A percentile compares a stretch with the other conserved stretches of the same genome.
These are phyloP conservation scores for Nephrotoma guestfalica DNA, from an alignment of 2,888 invertebrate genomes.

Conservation along the genomic window DNA sequence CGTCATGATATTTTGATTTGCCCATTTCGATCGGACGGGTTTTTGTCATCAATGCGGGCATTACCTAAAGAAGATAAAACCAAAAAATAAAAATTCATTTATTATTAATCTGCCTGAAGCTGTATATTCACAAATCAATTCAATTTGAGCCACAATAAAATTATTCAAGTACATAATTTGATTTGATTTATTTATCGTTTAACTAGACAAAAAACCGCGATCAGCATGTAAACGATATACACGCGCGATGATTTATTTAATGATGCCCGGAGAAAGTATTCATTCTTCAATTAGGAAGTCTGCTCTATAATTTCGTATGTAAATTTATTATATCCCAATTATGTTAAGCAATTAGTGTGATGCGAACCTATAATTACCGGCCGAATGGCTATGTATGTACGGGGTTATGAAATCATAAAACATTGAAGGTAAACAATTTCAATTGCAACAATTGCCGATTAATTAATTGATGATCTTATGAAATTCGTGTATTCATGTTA, in stretches of 20 bases:
- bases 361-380: background rate
- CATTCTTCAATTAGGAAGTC: background rate
- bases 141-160: background rate
- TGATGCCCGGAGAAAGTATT: background rate
- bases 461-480: background rate
- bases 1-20: slow-evolving; percentile 30
- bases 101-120: background rate
- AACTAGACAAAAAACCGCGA: background rate
- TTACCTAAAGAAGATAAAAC: slow-evolving; percentile 21
- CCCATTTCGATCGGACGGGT: slow-evolving; percentile 29
- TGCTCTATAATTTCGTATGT: background rate
- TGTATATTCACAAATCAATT: background rate
- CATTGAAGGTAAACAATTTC: background rate
- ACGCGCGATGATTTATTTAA: background rate
- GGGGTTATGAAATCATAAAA: background rate
- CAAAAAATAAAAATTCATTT: background rate
- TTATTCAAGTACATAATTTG: background rate
- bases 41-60: slow-evolving; percentile 28
- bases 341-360: background rate
- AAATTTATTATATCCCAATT: background rate
- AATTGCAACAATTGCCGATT: background rate
- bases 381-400: background rate
- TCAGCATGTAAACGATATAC: background rate
- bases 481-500: background rate
- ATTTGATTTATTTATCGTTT: background rate